These are phyloP conservation scores for Numenius arquata DNA, from an alignment of 2,113 vertebrate species.

Conservation along the genomic window DNA sequence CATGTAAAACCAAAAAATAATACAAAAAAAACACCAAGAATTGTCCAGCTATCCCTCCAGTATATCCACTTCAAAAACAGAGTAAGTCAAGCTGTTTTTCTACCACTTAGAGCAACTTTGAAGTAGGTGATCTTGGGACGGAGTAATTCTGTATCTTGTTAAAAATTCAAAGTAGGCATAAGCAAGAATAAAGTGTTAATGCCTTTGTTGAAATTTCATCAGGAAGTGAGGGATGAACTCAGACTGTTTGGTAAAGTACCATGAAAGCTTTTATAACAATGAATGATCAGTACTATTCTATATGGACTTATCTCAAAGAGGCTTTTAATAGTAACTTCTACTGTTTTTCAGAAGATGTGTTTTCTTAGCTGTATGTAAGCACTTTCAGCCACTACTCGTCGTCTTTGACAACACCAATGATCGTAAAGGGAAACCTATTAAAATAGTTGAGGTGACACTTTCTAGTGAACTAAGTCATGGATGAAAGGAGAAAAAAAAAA, in stretches of 20 bases:
- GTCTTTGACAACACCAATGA: background rate
- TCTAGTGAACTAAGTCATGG: background rate
- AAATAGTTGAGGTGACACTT: background rate
- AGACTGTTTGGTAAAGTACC: background rate
- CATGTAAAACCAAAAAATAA: background rate
- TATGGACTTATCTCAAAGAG: background rate
- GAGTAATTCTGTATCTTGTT: background rate
- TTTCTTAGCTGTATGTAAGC: background rate
- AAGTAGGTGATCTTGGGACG: background rate
- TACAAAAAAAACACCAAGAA: background rate
- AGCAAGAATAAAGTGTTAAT: background rate
- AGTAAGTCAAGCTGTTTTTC: background rate
- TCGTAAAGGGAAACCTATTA: background rate
- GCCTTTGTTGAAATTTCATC: background rate
- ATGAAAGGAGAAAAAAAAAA: background rate
- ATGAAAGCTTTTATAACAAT: background rate
- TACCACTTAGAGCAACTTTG: background rate
- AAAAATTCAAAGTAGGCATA: background rate
- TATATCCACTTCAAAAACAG: background rate
- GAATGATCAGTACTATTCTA: background rate
- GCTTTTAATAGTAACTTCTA: background rate
- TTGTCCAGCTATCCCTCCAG: fast-evolving
- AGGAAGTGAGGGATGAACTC: background rate
- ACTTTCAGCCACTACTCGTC: background rate
- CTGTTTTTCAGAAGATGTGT: background rate